A percentile compares a stretch with the other conserved stretches of the same genome.
These are phyloP conservation scores for Erebia ligea DNA, from an alignment of 2,888 invertebrate species.

Conservation along the genomic window DNA sequence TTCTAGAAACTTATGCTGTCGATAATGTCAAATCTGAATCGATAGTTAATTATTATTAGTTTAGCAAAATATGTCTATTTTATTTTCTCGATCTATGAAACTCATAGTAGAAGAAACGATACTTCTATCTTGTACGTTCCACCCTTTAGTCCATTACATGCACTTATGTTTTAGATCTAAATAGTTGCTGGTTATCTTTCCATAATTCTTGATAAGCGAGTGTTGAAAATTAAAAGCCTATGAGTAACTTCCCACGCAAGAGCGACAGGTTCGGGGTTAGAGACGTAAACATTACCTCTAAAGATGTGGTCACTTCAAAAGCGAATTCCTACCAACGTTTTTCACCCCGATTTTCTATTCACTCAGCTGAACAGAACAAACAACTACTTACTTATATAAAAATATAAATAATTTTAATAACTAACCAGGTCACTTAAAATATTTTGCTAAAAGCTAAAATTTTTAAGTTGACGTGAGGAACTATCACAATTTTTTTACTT, in stretches of 20 bases:
- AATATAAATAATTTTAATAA: too few species aligned
- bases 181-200: constrained; percentile 60
- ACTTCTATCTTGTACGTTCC: constrained; percentile 19
- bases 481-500: too few species aligned
- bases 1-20: too few species aligned
- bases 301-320: constrained; percentile 7
- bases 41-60: not conserved
- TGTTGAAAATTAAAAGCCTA: constrained; percentile 79
- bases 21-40: too few species aligned
- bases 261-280: constrained; percentile 60
- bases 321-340: constrained; percentile 1
- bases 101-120: not conserved
- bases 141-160: constrained; percentile 49
- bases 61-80: not conserved
- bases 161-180: constrained; percentile 50
- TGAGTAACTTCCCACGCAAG: constrained; percentile 70
- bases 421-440: too few species aligned
- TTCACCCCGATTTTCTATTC: too few species aligned
- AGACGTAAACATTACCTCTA: constrained; percentile 40
- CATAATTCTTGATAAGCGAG: constrained; percentile 58
- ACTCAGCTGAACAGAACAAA: too few species aligned
- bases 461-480: too few species aligned
- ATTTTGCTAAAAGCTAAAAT: too few species aligned
- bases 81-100: not conserved
- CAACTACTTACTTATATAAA: too few species aligned